Base-by-base conservation (phyloP, 2,888 invertebrate genomes). In the Aleiodes alternator region DNA sequence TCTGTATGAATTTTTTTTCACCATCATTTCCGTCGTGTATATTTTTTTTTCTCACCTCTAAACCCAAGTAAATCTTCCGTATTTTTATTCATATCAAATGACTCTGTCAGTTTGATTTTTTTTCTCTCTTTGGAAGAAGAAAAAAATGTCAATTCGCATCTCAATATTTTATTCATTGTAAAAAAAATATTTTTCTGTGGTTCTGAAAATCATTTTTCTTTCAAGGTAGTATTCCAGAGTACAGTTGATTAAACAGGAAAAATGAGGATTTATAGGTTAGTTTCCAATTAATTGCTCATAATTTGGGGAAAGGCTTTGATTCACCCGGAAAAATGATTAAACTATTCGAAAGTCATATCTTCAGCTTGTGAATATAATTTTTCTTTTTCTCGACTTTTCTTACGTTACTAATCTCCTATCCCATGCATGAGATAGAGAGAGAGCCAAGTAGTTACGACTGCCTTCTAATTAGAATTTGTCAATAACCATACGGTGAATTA, bases 1-100 rank as follows among this genome's bases (percentile, higher is more conserved):
- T 38, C 29, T 57, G 31, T 23, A 38, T 48, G 59, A 59, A 59
- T 50, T 23, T 59, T 61, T 34, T 55, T 71, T 34, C 61, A 66
- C 16, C 29, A 8, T 59, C 56, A 8, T 43, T 12, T 64, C 50
- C 53, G 43, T 56, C 31, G 69, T 59, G 16, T 61, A 59, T 74
- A 5, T 48, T 29, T 29, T 50, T 29, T 50, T 64, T 64, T 55
- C 57, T 43, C 53, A 11, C 69, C 68, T 16, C 23, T 8, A 59
- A 31, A 31, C 29, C 31, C 59, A 12, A 59, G 59, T 59, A 29
- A 31, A 59, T 59, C 59, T 31, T 11, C 9, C 12, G 34, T 11
- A 59, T 59, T 59, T 59, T 55, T n/a, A 29, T n/a, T 6, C 59
- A 34, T 34, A n/a, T 59, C 59, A 31, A 29, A 59, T 59, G 59